Evolutionary conservation across 1,140 invertebrate genomes (phyloP).

Genomic region (Euura saliciscinereae): DNA sequence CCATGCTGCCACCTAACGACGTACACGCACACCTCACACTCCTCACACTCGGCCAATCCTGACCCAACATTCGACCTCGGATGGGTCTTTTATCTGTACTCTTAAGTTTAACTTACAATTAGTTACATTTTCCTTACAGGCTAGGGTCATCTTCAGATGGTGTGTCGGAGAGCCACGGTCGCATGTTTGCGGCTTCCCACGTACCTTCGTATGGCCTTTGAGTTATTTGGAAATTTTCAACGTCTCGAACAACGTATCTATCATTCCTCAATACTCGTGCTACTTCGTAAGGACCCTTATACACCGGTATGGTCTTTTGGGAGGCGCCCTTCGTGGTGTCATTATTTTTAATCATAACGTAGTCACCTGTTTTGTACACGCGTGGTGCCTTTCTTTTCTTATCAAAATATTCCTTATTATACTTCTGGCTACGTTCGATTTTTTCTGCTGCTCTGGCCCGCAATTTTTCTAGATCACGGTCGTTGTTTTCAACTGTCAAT

Average conservation of each 20-base stretch:
- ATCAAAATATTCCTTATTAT: constrained; percentile 20
- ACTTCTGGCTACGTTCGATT: constrained; percentile 16
- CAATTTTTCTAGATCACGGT: constrained; percentile 10
- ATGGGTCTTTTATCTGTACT: too few relatives aligned
- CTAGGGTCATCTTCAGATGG: too few relatives aligned
- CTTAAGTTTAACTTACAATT: too few relatives aligned
- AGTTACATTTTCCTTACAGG: too few relatives aligned
- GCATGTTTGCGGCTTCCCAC: background rate
- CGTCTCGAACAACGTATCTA: constrained; percentile 32
- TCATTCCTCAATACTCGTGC: constrained; percentile 30
- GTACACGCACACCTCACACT: too few relatives aligned
- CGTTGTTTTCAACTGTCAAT: too few relatives aligned
- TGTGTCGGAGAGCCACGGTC: too few relatives aligned
- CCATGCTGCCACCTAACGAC: too few relatives aligned
- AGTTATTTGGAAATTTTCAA: constrained; percentile 29
- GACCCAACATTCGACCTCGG: too few relatives aligned
- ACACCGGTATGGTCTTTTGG: constrained; percentile 34
- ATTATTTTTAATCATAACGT: constrained; percentile 32
- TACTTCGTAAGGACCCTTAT: constrained; percentile 32
- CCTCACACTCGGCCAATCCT: too few relatives aligned
- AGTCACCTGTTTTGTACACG: constrained; percentile 30
- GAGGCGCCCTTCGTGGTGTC: constrained; percentile 27
- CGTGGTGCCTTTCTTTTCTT: constrained; percentile 25
- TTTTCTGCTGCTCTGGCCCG: constrained; percentile 16
- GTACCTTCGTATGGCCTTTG: constrained; percentile 33